Evolutionary conservation across 2,797 vertebrate species (phyloP).

Genomic region (Acipenser ruthenus): DNA sequence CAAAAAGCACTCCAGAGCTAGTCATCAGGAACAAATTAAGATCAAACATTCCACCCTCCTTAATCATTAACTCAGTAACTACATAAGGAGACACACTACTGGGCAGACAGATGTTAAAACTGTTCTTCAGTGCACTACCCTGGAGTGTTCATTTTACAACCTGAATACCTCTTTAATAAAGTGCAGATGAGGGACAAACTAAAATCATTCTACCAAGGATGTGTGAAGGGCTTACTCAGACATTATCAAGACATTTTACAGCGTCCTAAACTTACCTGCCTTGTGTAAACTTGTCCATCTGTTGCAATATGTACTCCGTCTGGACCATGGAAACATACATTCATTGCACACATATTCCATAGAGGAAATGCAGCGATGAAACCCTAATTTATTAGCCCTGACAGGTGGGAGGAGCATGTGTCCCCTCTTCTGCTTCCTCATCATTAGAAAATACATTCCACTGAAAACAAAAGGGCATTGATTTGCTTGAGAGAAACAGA

Average conservation of each 20-base stretch:
- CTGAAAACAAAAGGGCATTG: too few relatives aligned
- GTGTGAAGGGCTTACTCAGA: too few relatives aligned
- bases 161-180: background rate
- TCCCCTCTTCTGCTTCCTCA: slow-evolving; percentile 40
- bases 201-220: too few relatives aligned
- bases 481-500: too few relatives aligned
- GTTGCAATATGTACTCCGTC: slow-evolving; percentile 33
- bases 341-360: slow-evolving; percentile 18
- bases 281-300: slow-evolving; percentile 3
- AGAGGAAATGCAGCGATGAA: slow-evolving; percentile 31
- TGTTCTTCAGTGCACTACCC: background rate
- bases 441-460: slow-evolving; percentile 16
- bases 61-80: slow-evolving; percentile 46
- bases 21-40: slow-evolving; percentile 21
- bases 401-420: slow-evolving; percentile 35
- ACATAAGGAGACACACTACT: slow-evolving; percentile 14
- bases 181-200: background rate
- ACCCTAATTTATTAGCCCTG: slow-evolving; percentile 24
- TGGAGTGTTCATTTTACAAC: background rate
- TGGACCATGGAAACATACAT: slow-evolving; percentile 5
- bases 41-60: slow-evolving; percentile 34
- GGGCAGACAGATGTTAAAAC: slow-evolving; percentile 12
- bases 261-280: too few relatives aligned
- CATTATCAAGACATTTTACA: too few relatives aligned
- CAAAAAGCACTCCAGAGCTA: slow-evolving; percentile 12